A percentile compares a stretch with the other conserved stretches of the same genome.
These are phyloP conservation scores for Vultur gryphus DNA, from an alignment of 2,797 vertebrate genomes.

Conservation along the genomic window DNA sequence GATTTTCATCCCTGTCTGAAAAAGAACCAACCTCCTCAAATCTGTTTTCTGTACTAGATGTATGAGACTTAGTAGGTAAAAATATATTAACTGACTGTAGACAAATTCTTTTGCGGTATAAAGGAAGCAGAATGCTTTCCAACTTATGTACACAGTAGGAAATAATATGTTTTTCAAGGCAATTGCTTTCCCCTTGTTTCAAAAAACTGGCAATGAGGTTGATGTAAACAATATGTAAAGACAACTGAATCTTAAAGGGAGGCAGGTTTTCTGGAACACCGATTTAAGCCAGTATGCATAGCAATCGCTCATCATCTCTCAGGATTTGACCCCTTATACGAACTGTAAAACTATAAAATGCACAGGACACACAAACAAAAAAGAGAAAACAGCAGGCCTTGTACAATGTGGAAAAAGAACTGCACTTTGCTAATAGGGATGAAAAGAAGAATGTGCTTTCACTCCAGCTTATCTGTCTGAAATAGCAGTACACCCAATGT, in stretches of 20 bases:
- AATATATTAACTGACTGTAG: neutral
- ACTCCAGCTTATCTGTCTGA: constrained; percentile 43
- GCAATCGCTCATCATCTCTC: neutral
- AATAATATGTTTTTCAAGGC: constrained; percentile 14
- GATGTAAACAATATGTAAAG: constrained; percentile 8
- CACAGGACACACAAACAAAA: neutral
- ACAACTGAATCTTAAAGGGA: neutral
- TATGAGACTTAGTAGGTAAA: neutral
- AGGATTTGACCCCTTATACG: neutral
- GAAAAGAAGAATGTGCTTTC: constrained; percentile 19
- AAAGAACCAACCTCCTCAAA: neutral
- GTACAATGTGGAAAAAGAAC: neutral
- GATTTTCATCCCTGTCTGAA: neutral
- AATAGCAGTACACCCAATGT: constrained; percentile 40
- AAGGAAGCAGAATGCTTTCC: neutral
- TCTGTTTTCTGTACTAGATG: neutral
- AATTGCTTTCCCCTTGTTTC: neutral
- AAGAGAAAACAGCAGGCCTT: neutral
- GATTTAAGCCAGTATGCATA: neutral
- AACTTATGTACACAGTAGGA: neutral
- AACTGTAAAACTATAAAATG: constrained; percentile 5
- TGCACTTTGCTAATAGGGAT: constrained; percentile 20
- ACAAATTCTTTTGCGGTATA: neutral
- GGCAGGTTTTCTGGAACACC: neutral
- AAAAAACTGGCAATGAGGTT: neutral